phyloP scores from a whole-genome alignment of 2,113 vertebrate species.

The Stegostoma tigrinum region DNA sequence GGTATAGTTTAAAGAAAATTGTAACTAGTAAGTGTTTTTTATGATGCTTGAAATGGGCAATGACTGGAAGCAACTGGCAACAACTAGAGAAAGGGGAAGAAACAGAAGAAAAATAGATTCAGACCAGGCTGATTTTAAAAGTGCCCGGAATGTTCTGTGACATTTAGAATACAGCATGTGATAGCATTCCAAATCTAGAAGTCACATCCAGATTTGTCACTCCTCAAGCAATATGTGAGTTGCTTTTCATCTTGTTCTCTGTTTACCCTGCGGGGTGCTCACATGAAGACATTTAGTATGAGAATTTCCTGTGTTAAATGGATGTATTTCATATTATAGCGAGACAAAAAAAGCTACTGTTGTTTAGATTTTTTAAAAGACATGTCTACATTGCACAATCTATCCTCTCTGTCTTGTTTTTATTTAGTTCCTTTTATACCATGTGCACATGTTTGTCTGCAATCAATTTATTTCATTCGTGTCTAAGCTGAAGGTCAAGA shows the following conservation, averaged over 20 bases:
- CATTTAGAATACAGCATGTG: background rate
- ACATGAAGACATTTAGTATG: background rate
- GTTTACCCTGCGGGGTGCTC: conserved; percentile 16
- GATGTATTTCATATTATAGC: background rate
- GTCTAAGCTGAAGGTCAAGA: background rate
- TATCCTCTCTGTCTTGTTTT: background rate
- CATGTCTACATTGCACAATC: background rate
- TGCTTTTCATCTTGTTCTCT: background rate
- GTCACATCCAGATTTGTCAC: background rate
- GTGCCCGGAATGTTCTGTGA: background rate
- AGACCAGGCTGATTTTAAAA: background rate
- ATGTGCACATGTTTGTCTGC: conserved; percentile 20
- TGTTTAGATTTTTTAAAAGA: conserved; percentile 3
- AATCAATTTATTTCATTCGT: no score
- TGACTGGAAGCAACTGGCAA: background rate
- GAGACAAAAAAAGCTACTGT: background rate
- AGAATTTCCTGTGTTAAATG: background rate
- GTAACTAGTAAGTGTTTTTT: no score
- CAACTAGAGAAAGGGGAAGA: background rate
- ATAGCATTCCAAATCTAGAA: conserved; percentile 21
- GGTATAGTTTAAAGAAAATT: background rate
- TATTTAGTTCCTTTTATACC: background rate
- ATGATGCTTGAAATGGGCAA: background rate
- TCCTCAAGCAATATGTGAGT: background rate
- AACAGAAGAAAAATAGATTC: background rate